Evolutionary conservation across 2,888 invertebrate genomes (phyloP).

Genomic region (Dryobota labecula): DNA sequence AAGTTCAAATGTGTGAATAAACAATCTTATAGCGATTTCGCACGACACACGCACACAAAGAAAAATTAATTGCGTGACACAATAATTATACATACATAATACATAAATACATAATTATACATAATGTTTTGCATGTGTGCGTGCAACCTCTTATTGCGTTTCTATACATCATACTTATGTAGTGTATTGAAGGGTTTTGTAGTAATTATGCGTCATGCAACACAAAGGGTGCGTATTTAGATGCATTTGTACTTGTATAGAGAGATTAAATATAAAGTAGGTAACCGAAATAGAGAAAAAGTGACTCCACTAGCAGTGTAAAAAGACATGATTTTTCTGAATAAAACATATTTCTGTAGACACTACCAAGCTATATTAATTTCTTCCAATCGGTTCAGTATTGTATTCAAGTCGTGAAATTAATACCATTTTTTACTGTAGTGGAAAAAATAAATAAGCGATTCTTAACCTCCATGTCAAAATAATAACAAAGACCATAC

Average conservation of each 20-base stretch:
- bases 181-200: conserved; percentile 21
- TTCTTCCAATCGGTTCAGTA: too few relatives aligned
- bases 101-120: not conserved
- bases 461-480: not conserved
- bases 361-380: too few relatives aligned
- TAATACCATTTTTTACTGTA: not conserved
- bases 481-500: conserved; percentile 16
- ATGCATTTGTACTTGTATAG: conserved; percentile 10
- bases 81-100: not conserved
- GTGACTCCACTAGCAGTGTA: too few relatives aligned
- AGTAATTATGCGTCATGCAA: conserved; percentile 44
- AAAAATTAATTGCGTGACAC: not conserved
- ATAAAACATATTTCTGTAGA: too few relatives aligned
- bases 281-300: too few relatives aligned
- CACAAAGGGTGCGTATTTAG: conserved; percentile 12
- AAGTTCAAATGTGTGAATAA: conserved; percentile 15
- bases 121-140: conserved; percentile 4
- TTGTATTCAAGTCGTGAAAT: not conserved
- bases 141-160: conserved; percentile 37
- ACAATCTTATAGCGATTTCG: conserved; percentile 22
- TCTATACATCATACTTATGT: conserved; percentile 12
- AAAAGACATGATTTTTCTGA: too few relatives aligned
- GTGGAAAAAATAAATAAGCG: not conserved
- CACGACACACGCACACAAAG: conserved; percentile 18
- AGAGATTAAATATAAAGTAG: too few relatives aligned